Evolutionary conservation across 2,797 vertebrate genomes (phyloP).

Genomic region (Tangara arthus): DNA sequence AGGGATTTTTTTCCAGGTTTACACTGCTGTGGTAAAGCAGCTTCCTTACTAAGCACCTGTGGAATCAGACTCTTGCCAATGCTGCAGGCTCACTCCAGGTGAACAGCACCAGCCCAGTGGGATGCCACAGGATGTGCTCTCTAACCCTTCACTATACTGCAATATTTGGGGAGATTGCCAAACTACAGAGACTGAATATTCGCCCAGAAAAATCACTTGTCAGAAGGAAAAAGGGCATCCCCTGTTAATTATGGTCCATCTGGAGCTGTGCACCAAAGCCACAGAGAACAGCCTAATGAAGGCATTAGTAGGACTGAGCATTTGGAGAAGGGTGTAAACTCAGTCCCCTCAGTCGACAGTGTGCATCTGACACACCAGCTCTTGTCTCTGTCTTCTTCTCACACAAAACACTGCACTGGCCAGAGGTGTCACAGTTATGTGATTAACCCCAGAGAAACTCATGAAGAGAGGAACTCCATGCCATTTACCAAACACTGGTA

Average conservation of each 20-base stretch:
- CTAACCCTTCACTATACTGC: neutral
- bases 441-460: neutral
- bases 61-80: neutral
- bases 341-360: neutral
- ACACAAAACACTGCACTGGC: neutral
- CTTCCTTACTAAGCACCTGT: neutral
- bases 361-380: neutral
- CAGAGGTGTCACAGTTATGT: neutral
- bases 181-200: neutral
- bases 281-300: neutral
- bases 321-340: neutral
- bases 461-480: neutral
- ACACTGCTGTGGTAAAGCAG: neutral
- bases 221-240: neutral
- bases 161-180: neutral
- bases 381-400: neutral
- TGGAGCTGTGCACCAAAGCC: neutral
- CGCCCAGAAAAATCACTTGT: neutral
- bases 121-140: neutral
- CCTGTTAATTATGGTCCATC: neutral
- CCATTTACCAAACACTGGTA: neutral
- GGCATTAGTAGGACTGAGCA: neutral
- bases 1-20: neutral
- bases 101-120: neutral
- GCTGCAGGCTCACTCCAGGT: neutral